These are phyloP conservation scores for Elgaria multicarinata DNA, from an alignment of 2,113 vertebrate species.

Conservation along the genomic window DNA sequence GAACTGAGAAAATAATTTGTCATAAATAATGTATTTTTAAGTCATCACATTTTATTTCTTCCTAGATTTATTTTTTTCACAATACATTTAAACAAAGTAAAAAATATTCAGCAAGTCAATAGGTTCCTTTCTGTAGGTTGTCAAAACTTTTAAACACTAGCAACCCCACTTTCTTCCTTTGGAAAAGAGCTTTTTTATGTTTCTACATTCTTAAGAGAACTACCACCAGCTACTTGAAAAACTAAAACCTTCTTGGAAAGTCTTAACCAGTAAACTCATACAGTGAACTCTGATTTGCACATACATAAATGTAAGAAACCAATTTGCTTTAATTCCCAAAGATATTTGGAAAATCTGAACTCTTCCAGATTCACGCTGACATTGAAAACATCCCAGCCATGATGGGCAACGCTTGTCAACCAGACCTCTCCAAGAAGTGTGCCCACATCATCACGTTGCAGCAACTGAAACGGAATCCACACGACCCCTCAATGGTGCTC, in stretches of 20 bases:
- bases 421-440: background rate
- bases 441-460: no score
- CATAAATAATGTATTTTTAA: slow-evolving; percentile 35
- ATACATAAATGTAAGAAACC: background rate
- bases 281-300: background rate
- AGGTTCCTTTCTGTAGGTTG: background rate
- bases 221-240: background rate
- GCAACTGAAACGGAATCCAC: no score
- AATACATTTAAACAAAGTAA: slow-evolving; percentile 6
- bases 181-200: background rate
- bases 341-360: background rate
- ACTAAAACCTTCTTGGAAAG: background rate
- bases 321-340: background rate
- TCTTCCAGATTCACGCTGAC: background rate
- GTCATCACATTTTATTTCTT: slow-evolving; percentile 19
- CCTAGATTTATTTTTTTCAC: background rate
- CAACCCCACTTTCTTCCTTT: background rate
- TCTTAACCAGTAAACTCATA: background rate
- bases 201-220: background rate
- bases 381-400: background rate
- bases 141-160: slow-evolving; percentile 16
- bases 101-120: background rate
- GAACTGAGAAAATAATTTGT: slow-evolving; percentile 23
- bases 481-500: no score
- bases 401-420: background rate